Conservation (phyloP, 2,888 invertebrate genomes). For the Aporophyla lueneburgensis region DNA sequence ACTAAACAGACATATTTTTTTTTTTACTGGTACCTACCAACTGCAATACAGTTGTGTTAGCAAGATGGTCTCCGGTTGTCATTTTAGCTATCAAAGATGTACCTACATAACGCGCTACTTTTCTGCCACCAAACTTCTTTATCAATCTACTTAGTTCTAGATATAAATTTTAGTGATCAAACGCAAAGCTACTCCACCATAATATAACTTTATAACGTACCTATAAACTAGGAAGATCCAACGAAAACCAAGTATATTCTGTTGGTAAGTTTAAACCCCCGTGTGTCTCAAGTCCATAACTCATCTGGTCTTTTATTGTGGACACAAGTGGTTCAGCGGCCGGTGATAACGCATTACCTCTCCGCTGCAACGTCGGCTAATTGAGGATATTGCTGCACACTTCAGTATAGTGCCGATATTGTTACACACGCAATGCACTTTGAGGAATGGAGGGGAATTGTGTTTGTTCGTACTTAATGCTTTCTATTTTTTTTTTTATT, state of each 20-base stretch:
- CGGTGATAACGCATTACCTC: slow-evolving; percentile 56
- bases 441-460: slow-evolving; percentile 17
- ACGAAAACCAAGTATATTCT: background rate
- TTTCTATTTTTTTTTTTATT: background rate
- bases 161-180: background rate
- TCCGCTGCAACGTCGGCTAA: slow-evolving; percentile 31
- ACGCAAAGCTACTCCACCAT: background rate
- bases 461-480: background rate
- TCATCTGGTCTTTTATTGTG: slow-evolving; percentile 63
- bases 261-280: background rate
- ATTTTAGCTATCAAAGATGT: background rate
- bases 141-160: background rate
- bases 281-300: slow-evolving; percentile 60
- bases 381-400: slow-evolving; percentile 28
- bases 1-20: no score
- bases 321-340: slow-evolving; percentile 56
- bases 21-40: no score
- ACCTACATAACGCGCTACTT: background rate
- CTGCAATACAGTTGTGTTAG: no score
- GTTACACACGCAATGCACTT: slow-evolving; percentile 24
- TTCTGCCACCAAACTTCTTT: background rate
- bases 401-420: slow-evolving; percentile 9
- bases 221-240: background rate
- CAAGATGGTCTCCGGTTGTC: no score
- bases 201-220: background rate